A percentile compares a stretch with the other conserved stretches of the same genome.
phyloP scores from a whole-genome alignment of 2,888 invertebrate species.

The Meliscaeva auricollis region DNA sequence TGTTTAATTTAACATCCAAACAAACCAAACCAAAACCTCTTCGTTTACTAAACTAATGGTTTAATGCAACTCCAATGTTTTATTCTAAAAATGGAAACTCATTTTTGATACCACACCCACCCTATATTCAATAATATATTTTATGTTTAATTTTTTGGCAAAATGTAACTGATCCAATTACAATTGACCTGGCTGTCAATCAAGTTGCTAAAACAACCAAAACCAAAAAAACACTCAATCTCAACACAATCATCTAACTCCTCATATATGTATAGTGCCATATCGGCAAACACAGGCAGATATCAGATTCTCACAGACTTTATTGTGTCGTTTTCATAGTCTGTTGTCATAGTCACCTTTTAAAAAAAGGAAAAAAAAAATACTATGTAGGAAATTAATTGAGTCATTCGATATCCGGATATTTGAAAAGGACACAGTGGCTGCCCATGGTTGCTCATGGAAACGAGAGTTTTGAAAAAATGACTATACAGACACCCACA shows the following conservation, averaged over 20 bases:
- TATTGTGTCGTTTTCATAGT: not conserved
- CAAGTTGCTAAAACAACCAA: not conserved
- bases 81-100: too few relatives aligned
- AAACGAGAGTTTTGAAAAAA: not conserved
- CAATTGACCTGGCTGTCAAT: not conserved
- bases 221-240: not conserved
- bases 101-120: too few relatives aligned
- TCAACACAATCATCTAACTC: not conserved
- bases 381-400: conserved; percentile 60
- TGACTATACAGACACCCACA: not conserved
- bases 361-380: conserved; percentile 24
- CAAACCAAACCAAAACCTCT: too few relatives aligned
- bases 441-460: conserved; percentile 21
- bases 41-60: too few relatives aligned
- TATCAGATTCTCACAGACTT: not conserved
- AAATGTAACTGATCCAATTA: too few relatives aligned
- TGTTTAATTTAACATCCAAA: too few relatives aligned
- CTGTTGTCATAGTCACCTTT: conserved; percentile 23
- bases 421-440: conserved; percentile 11
- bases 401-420: conserved; percentile 61
- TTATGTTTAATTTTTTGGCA: too few relatives aligned
- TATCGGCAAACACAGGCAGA: not conserved
- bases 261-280: too few relatives aligned
- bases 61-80: too few relatives aligned
- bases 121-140: too few relatives aligned